These are phyloP conservation scores for Nyctalus aviator DNA, from an alignment of 2,797 vertebrate species.

Conservation along the genomic window DNA sequence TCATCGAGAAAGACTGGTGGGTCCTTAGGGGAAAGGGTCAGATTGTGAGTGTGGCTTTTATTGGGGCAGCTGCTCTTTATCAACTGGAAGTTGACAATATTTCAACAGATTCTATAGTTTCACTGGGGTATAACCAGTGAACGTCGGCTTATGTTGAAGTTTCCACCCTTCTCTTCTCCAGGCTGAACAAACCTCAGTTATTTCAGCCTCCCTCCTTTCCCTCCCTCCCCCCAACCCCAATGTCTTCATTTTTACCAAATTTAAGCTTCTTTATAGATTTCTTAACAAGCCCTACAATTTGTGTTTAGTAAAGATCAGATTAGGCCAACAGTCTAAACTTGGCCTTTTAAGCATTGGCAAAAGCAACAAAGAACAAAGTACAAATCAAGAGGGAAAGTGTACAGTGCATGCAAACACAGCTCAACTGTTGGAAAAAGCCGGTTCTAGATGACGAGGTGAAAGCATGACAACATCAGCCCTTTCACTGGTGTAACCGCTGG, in stretches of 20 bases:
- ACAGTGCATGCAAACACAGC: neutral
- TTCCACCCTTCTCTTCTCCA: neutral
- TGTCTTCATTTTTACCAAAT: constrained; percentile 21
- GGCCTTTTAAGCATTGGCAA: constrained; percentile 37
- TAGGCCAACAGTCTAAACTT: constrained; percentile 28
- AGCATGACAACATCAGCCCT: neutral
- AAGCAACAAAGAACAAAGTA: constrained; percentile 12
- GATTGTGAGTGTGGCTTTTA: neutral
- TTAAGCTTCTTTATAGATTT: constrained; percentile 52
- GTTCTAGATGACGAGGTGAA: neutral
- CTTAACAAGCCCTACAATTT: constrained; percentile 33
- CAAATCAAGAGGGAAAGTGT: neutral
- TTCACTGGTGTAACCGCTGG: neutral
- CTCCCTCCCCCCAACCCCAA: neutral
- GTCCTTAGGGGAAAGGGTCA: neutral
- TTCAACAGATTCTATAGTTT: neutral
- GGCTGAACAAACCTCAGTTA: constrained; percentile 2
- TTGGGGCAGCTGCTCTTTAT: neutral
- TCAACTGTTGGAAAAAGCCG: neutral
- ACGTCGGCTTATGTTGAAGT: neutral
- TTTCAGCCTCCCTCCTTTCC: neutral
- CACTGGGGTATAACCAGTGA: neutral
- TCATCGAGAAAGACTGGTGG: neutral
- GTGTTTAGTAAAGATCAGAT: constrained; percentile 32
- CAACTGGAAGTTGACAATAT: neutral